A percentile compares a stretch with the other conserved stretches of the same genome.
Conservation (phyloP, 2,888 invertebrate species). For the Volucella inflata region DNA sequence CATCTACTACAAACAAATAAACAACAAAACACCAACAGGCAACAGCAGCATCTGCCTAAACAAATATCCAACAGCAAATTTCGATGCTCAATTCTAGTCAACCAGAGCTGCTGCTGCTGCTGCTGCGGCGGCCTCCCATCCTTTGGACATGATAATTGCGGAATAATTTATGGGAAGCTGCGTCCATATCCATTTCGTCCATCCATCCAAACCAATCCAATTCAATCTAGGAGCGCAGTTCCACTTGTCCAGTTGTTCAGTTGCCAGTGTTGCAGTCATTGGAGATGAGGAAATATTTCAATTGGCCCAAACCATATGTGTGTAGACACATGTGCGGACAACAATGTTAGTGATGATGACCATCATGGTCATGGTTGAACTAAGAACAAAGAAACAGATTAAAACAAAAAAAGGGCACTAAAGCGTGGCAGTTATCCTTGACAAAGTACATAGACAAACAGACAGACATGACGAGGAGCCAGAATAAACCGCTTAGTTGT, state of each 20-base stretch:
- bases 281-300: conserved; percentile 66
- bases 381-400: not conserved
- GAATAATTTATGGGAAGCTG: conserved; percentile 72
- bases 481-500: conserved; percentile 15
- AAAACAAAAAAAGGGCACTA: conserved; percentile 19
- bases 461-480: conserved; percentile 5
- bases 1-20: not conserved
- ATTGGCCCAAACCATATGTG: conserved; percentile 60
- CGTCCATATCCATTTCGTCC: conserved; percentile 62
- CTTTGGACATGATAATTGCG: conserved; percentile 73
- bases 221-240: conserved; percentile 63
- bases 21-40: conserved; percentile 28
- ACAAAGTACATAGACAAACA: conserved; percentile 39
- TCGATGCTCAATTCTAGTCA: conserved; percentile 50
- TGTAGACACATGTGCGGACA: conserved; percentile 57
- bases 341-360: conserved; percentile 52
- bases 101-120: conserved; percentile 11
- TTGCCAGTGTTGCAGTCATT: conserved; percentile 1
- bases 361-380: conserved; percentile 44
- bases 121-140: conserved; percentile 10
- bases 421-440: conserved; percentile 65
- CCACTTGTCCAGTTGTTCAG: not conserved
- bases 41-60: conserved; percentile 62
- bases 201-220: conserved; percentile 70
- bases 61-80: conserved; percentile 41